phyloP scores from a whole-genome alignment of 2,113 vertebrate species.

The Stomatorhinus ivindoensis region DNA sequence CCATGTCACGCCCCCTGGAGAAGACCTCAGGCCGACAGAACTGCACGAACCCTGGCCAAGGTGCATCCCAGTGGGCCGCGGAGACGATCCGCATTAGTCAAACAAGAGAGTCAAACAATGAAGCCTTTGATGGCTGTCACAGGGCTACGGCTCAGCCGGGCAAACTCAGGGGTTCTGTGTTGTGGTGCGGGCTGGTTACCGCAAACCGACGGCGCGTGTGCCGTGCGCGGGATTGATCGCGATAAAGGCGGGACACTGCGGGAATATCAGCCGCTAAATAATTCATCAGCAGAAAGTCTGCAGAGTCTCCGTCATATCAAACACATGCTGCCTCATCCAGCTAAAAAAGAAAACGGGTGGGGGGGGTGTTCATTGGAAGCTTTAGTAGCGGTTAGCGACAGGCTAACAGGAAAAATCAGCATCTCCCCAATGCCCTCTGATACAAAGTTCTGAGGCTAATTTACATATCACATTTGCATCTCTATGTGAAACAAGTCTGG shows the following conservation, averaged over 20 bases:
- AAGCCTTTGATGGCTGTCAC: background rate
- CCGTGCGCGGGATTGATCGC: background rate
- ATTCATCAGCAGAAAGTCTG: background rate
- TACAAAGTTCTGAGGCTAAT: background rate
- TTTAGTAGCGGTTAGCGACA: background rate
- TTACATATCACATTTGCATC: conserved; percentile 5
- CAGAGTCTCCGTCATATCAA: background rate
- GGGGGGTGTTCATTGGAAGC: background rate
- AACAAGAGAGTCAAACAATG: background rate
- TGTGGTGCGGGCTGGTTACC: background rate
- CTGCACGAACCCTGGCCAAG: background rate
- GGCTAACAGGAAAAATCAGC: background rate
- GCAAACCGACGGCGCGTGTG: background rate
- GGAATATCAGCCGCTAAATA: conserved; percentile 10
- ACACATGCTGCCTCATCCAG: background rate
- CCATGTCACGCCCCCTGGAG: background rate
- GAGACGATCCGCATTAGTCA: background rate
- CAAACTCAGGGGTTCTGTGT: background rate
- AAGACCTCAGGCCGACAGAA: background rate
- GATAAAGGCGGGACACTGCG: background rate
- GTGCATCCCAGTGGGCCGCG: background rate
- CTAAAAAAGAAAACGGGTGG: background rate
- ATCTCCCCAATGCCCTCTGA: background rate
- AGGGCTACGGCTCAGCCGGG: background rate
- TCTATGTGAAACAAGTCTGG: background rate